These are phyloP conservation scores for Andrena praecox DNA, from an alignment of 2,888 invertebrate species.

Conservation along the genomic window DNA sequence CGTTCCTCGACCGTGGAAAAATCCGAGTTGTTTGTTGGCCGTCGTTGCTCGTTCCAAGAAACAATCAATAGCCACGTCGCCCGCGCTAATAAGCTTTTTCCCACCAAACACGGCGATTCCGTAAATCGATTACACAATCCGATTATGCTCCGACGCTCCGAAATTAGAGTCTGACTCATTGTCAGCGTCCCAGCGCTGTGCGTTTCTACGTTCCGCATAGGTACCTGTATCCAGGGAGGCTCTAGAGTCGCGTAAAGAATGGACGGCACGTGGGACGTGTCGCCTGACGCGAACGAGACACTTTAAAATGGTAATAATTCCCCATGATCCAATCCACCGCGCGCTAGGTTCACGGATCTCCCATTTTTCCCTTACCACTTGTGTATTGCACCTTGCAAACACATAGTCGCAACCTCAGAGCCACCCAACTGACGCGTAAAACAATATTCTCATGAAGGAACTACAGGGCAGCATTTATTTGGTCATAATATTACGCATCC, in stretches of 20 bases:
- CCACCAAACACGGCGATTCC: constrained; percentile 12
- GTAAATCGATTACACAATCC: constrained; percentile 57
- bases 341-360: neutral
- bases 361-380: no score
- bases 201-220: constrained; percentile 25
- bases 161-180: constrained; percentile 56
- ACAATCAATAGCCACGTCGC: constrained; percentile 1
- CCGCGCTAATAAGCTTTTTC: neutral
- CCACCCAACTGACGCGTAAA: no score
- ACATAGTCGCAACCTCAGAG: no score
- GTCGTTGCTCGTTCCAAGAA: neutral
- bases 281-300: neutral
- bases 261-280: neutral
- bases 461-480: no score
- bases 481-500: no score
- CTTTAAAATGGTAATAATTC: constrained; percentile 8
- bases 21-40: neutral
- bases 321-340: neutral
- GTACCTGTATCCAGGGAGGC: neutral
- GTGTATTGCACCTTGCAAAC: no score
- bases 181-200: neutral
- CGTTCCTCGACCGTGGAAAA: no score
- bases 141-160: constrained; percentile 31
- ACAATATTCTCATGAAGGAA: no score
- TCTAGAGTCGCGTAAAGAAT: neutral